Conservation (phyloP, 2,113 vertebrate species). For the Haemorhous mexicanus region DNA sequence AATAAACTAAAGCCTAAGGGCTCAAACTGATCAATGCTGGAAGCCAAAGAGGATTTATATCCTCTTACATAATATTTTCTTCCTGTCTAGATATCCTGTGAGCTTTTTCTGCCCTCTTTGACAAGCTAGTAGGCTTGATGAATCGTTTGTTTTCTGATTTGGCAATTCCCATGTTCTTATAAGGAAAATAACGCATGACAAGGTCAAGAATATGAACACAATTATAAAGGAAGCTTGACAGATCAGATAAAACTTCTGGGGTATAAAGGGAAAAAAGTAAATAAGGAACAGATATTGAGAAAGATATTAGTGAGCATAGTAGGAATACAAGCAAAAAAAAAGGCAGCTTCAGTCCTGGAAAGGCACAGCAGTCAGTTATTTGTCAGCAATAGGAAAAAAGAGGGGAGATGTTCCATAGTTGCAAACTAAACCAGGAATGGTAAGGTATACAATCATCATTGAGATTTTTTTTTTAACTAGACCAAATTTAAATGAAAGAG, state of each 20-base stretch:
- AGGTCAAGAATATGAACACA: conserved; percentile 44
- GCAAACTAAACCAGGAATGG: not conserved
- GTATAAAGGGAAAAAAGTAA: conserved; percentile 17
- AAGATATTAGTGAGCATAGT: not conserved
- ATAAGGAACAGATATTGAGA: not conserved
- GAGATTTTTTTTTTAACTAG: not conserved
- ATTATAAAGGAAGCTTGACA: conserved; percentile 56
- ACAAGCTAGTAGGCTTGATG: conserved; percentile 36
- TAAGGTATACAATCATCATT: not conserved
- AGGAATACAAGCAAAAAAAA: not conserved
- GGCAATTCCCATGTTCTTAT: conserved; percentile 37
- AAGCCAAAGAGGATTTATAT: conserved; percentile 29
- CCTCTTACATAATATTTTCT: not conserved
- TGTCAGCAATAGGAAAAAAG: not conserved
- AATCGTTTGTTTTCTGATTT: conserved; percentile 56
- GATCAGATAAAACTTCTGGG: conserved; percentile 24
- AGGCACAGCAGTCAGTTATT: not conserved
- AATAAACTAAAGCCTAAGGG: not conserved
- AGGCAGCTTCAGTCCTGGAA: not conserved
- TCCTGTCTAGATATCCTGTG: conserved; percentile 9
- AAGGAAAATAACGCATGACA: conserved; percentile 47
- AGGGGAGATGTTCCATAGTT: not conserved
- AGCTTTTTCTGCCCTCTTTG: conserved; percentile 34
- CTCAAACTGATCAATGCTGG: conserved; percentile 36
- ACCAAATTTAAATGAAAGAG: not conserved